Evolutionary conservation across 1,140 invertebrate genomes (phyloP), one percentile per base, ranked within the genome.

Genomic region (Pseudomyrmex flavicornis): DNA sequence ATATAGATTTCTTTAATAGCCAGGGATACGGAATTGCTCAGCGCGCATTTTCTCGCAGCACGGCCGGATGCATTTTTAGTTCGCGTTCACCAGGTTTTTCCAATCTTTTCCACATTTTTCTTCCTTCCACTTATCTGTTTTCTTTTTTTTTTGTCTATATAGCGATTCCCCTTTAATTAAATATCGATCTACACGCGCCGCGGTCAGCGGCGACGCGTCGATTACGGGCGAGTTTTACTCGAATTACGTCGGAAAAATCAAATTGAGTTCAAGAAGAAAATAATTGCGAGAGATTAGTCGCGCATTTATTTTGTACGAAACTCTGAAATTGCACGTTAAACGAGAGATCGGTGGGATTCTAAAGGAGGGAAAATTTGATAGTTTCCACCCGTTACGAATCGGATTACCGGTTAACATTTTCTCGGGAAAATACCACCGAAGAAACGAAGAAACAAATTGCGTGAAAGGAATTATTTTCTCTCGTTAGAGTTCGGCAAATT

Each of bases 101-200:
- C 85, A 75, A 59, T 74, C 73, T 86, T 82, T 82, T 63, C 70
- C 46, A 48, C 73, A 65, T 82, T 74, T 88, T 74, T 46, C 61
- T 80, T 80, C 44, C 76, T 72, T 80, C 76, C 66, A 72, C 76
- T 80, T 80, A 80, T 70, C 70, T 80, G 72, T 79, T 77, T 86
- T 80, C 77, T 73, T 83, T 73, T 83, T 80, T 26, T 20, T 52
- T 8, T n/a, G 7, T 35, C 35, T 35, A 35, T 35, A 35, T 35
- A 35, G 9, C 52, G 63, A 82, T 70, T 20, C n/a, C 12, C 8
- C 54, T 73, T 83, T 73, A 70, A 83, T 83, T 75, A 56, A 70
- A 68, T 72, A 58, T 63, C 58, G 80, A 79, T 87, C 65, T 66
- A 48, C 50, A 17, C 44, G 48, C 35, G 22, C n/a, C 26, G 56